Evolutionary conservation across 37 sponge, comb jelly and placozoan genomes (phyloP).

Genomic region (Chondrilla cf. caribensis): DNA sequence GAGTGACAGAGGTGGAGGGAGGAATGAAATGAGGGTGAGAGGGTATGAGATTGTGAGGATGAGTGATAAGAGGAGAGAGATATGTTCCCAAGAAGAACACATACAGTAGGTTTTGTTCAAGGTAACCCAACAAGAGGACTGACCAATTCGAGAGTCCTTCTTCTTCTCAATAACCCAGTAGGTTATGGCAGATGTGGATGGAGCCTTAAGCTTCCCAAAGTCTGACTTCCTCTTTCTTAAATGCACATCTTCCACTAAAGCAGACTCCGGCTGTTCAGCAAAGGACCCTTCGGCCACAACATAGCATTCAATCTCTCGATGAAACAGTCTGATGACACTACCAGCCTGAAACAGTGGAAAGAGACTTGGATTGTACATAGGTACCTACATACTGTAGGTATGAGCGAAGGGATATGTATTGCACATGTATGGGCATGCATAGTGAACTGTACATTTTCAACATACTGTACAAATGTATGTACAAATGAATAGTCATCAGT

Average conservation of each 20-base stretch:
- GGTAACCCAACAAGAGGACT: not conserved
- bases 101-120: no score
- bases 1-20: no score
- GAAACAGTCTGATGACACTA: constrained; percentile 57
- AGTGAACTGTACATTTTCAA: not conserved
- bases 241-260: constrained; percentile 43
- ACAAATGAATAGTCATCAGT: no score
- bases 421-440: not conserved
- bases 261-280: constrained; percentile 14
- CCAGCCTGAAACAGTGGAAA: constrained; percentile 29
- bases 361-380: not conserved
- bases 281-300: constrained; percentile 76
- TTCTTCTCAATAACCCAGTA: constrained; percentile 86
- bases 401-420: no score
- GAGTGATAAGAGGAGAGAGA: no score
- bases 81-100: no score
- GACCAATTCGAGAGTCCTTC: constrained; percentile 51
- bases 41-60: no score
- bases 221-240: constrained; percentile 49
- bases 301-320: constrained; percentile 74
- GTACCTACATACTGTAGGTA: not conserved
- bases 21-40: no score
- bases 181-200: constrained; percentile 79
- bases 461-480: not conserved
- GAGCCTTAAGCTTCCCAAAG: constrained; percentile 44